Percentiles rank a stretch among this genome's conserved stretches.
Evolutionary conservation across 2,113 vertebrate species (phyloP).

Genomic region (Strix uralensis): DNA sequence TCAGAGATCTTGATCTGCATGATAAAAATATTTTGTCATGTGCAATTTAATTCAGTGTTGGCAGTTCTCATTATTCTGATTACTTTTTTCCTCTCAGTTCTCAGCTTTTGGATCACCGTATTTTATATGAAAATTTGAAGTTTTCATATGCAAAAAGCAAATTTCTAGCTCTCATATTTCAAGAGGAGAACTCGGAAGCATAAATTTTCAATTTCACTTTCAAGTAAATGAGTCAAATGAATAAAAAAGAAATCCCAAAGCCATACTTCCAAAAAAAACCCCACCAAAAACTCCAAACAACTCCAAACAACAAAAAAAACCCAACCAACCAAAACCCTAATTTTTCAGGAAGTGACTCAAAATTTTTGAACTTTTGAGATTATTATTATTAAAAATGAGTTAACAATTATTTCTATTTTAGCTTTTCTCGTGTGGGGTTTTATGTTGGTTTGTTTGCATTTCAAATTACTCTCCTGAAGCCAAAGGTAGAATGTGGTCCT

Average conservation of each 20-base stretch:
- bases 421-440: background rate
- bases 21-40: conserved; percentile 27
- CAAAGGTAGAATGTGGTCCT: background rate
- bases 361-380: background rate
- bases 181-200: background rate
- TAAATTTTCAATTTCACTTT: background rate
- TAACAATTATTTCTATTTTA: background rate
- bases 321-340: accelerated
- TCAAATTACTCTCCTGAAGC: background rate
- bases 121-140: conserved; percentile 6
- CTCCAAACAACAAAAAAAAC: background rate
- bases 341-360: background rate
- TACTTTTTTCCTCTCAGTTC: background rate
- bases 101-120: background rate
- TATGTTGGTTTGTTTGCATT: background rate
- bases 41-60: conserved; percentile 10
- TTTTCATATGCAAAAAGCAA: conserved; percentile 27
- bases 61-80: conserved; percentile 17
- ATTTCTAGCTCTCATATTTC: background rate
- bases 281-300: background rate
- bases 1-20: background rate
- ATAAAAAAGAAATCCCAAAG: background rate
- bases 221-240: background rate
- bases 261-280: background rate
- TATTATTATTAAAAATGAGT: background rate